Evolutionary conservation across 2,888 invertebrate genomes (phyloP).

Genomic region (Tenthredo mesomela): DNA sequence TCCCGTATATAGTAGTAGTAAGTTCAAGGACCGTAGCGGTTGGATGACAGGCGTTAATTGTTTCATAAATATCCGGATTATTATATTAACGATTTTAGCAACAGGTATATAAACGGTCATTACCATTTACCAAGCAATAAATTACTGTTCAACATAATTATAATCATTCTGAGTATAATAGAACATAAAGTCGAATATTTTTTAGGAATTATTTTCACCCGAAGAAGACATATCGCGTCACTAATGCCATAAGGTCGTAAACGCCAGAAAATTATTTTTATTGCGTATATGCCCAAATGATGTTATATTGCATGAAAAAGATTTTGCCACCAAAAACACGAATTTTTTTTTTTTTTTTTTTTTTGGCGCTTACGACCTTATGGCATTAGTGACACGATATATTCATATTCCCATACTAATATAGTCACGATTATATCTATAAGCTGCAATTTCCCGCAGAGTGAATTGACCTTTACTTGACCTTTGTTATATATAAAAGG

Average conservation of each 20-base stretch:
- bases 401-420: no score
- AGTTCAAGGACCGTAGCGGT: conserved; percentile 24
- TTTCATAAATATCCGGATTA: not conserved
- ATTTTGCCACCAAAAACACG: no score
- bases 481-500: not conserved
- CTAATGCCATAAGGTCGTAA: no score
- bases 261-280: no score
- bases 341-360: no score
- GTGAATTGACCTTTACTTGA: not conserved
- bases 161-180: not conserved
- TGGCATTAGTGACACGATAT: no score
- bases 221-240: no score
- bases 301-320: no score
- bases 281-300: no score
- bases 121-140: not conserved
- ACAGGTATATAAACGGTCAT: conserved; percentile 1
- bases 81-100: not conserved
- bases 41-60: not conserved
- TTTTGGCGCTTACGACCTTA: no score
- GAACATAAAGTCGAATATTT: not conserved
- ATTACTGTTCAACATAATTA: not conserved
- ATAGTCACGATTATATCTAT: not conserved
- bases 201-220: not conserved
- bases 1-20: no score
- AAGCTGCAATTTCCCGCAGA: not conserved